Evolutionary conservation across 2,797 vertebrate species (phyloP).

Genomic region (Acomys russatus): DNA sequence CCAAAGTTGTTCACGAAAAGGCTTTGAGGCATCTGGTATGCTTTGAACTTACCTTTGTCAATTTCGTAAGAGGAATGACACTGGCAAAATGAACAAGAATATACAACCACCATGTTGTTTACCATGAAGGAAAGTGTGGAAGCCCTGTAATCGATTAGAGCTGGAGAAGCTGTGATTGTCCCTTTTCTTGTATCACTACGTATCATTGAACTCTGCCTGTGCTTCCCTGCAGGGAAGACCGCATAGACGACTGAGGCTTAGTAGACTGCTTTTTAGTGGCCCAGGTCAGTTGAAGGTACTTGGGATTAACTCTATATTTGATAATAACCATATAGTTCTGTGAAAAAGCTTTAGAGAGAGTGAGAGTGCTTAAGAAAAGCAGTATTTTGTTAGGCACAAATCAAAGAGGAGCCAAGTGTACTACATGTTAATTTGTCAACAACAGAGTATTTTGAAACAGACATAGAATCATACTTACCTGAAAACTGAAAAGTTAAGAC

Average conservation of each 20-base stretch:
- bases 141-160: neutral
- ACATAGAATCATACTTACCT: neutral
- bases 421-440: neutral
- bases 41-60: neutral
- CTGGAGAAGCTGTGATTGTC: neutral
- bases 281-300: neutral
- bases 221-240: neutral
- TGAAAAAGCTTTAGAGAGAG: neutral
- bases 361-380: neutral
- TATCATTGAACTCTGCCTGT: neutral
- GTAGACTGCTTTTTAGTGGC: neutral
- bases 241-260: neutral
- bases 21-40: neutral
- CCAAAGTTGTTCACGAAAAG: neutral
- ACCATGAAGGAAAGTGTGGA: neutral
- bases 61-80: neutral
- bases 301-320: neutral
- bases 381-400: slow-evolving; percentile 16
- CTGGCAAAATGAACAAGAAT: neutral
- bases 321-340: neutral
- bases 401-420: neutral
- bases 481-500: neutral
- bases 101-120: neutral
- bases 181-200: neutral
- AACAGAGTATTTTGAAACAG: neutral